Evolutionary conservation across 1,140 invertebrate genomes (phyloP).

Genomic region (Phocides pigmalion): DNA sequence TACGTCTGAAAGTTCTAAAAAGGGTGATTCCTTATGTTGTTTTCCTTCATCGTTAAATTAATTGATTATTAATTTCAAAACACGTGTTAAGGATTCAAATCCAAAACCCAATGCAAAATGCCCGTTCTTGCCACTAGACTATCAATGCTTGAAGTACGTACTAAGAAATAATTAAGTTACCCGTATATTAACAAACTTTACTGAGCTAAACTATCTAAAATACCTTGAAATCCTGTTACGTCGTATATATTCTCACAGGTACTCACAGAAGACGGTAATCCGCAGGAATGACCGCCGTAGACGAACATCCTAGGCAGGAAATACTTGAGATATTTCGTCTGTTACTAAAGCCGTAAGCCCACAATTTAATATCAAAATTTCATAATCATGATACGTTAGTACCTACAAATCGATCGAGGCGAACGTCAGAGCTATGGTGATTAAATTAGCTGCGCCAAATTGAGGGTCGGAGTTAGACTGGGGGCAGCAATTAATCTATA

Average conservation of each 20-base stretch:
- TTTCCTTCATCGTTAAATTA: too few species aligned
- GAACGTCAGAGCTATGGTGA: constrained; percentile 28
- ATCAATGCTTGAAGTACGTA: too few species aligned
- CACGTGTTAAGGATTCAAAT: too few species aligned
- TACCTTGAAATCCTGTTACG: constrained; percentile 4
- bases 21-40: too few species aligned
- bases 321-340: constrained; percentile 33
- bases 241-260: constrained; percentile 1
- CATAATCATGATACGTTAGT: constrained; percentile 16
- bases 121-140: too few species aligned
- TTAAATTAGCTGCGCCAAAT: constrained; percentile 32
- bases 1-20: too few species aligned
- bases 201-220: constrained; percentile 3
- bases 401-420: constrained; percentile 22
- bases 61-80: too few species aligned
- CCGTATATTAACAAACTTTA: neutral
- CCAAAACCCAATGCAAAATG: too few species aligned
- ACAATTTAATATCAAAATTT: constrained; percentile 36
- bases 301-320: constrained; percentile 25
- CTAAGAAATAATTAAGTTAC: neutral
- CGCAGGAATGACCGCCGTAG: constrained; percentile 21
- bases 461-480: constrained; percentile 31
- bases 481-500: constrained; percentile 28
- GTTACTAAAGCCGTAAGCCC: constrained; percentile 23
- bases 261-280: constrained; percentile 18